These are phyloP conservation scores for Leptogaster cylindrica DNA, from an alignment of 2,888 invertebrate genomes.

Conservation along the genomic window DNA sequence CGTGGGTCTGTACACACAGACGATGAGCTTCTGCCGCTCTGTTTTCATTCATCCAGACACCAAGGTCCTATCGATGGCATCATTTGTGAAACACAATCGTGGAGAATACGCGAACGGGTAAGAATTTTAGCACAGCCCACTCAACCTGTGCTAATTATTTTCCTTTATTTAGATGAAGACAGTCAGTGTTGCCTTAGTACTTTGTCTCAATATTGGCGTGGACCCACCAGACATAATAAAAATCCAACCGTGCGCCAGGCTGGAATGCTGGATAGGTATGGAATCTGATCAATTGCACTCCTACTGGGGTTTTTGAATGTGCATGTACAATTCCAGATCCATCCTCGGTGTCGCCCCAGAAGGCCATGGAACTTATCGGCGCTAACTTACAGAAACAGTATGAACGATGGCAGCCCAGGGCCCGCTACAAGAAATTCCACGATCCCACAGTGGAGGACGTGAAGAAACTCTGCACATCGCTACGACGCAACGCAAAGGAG, in stretches of 20 bases:
- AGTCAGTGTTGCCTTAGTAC: conserved; percentile 95
- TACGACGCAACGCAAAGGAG: conserved; percentile 96
- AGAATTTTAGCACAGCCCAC: too few relatives aligned
- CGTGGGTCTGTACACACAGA: conserved; percentile 8
- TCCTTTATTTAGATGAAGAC: conserved; percentile 86
- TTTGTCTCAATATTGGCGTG: conserved; percentile 98
- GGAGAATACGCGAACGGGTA: conserved; percentile 93
- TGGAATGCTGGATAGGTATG: conserved; percentile 97
- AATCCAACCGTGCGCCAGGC: conserved; percentile 92
- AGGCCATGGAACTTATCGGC: conserved; percentile 92
- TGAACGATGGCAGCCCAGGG: conserved; percentile 98
- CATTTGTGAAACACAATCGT: conserved; percentile 74
- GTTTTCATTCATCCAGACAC: conserved; percentile 64
- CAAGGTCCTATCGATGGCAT: conserved; percentile 74
- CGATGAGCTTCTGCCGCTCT: conserved; percentile 54
- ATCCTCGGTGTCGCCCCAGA: conserved; percentile 82
- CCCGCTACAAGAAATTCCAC: conserved; percentile 94
- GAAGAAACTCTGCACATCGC: conserved; percentile 92
- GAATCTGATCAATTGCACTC: conserved; percentile 16
- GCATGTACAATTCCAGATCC: conserved; percentile 70
- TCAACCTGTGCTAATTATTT: conserved; percentile 8
- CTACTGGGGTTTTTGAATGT: neutral
- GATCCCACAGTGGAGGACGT: conserved; percentile 99
- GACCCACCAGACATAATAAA: conserved; percentile 99
- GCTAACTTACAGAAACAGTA: conserved; percentile 93